Evolutionary conservation across 2,888 invertebrate species (phyloP).

Genomic region (Acleris cristana): DNA sequence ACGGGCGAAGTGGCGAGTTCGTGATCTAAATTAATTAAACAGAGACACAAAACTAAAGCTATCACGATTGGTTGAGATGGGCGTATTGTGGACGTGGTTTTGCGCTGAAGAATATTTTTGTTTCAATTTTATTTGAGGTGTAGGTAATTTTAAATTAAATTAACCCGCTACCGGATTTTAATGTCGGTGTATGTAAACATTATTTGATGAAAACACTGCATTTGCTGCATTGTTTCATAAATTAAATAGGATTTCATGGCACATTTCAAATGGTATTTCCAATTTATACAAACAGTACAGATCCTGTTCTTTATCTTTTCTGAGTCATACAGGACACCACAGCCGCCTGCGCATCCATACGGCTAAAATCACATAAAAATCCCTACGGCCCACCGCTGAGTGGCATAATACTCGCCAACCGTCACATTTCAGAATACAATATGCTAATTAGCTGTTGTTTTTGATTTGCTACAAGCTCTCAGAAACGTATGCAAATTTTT

Average conservation of each 20-base stretch:
- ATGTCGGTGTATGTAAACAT: too few relatives aligned
- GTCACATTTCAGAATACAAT: slow-evolving; percentile 83
- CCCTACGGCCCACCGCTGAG: slow-evolving; percentile 75
- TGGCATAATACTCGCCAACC: slow-evolving; percentile 74
- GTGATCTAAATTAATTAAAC: slow-evolving; percentile 84
- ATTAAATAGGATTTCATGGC: too few relatives aligned
- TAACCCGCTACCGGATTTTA: too few relatives aligned
- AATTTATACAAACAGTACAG: neutral
- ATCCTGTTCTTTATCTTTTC: slow-evolving; percentile 15
- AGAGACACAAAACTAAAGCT: slow-evolving; percentile 78
- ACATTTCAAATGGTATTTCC: too few relatives aligned
- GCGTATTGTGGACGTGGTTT: slow-evolving; percentile 64
- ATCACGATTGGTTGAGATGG: slow-evolving; percentile 74
- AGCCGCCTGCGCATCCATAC: slow-evolving; percentile 54
- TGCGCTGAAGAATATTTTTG: slow-evolving; percentile 1
- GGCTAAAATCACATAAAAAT: slow-evolving; percentile 61
- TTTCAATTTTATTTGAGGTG: neutral
- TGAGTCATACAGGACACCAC: slow-evolving; percentile 10
- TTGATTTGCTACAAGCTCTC: slow-evolving; percentile 78
- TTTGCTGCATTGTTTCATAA: too few relatives aligned
- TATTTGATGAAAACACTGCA: too few relatives aligned
- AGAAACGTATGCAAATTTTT: slow-evolving; percentile 80
- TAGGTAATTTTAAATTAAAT: too few relatives aligned
- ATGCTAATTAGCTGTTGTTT: slow-evolving; percentile 81
- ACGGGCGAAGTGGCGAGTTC: slow-evolving; percentile 81